These are phyloP conservation scores for Drosophila grimshawi DNA, from an alignment of 1,140 invertebrate genomes.

Conservation along the genomic window DNA sequence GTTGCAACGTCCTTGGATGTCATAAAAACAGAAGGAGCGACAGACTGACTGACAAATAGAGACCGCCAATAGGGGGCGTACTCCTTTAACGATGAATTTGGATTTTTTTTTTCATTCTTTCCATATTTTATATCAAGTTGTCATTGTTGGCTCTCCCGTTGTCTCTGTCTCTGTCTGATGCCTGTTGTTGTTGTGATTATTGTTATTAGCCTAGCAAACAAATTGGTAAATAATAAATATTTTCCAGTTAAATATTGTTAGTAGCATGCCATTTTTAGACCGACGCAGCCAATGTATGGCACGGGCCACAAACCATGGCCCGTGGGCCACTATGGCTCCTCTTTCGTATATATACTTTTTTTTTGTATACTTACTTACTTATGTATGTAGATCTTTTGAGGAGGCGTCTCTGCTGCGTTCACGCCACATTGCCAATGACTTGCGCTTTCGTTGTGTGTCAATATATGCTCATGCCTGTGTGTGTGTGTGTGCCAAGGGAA, in stretches of 20 bases:
- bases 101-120: constrained; percentile 40
- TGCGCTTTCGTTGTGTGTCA: constrained; percentile 77
- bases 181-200: constrained; percentile 77
- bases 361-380: constrained; percentile 43
- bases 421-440: constrained; percentile 78
- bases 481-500: constrained; percentile 72
- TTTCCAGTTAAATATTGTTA: constrained; percentile 84
- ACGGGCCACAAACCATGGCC: constrained; percentile 46
- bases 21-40: constrained; percentile 11
- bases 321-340: constrained; percentile 33
- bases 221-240: constrained; percentile 84
- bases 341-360: constrained; percentile 34
- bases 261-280: constrained; percentile 76
- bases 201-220: constrained; percentile 84
- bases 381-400: constrained; percentile 75
- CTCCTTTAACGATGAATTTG: constrained; percentile 63
- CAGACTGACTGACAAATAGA: constrained; percentile 5
- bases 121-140: constrained; percentile 48
- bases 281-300: constrained; percentile 55
- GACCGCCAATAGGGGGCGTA: constrained; percentile 29
- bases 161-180: constrained; percentile 27
- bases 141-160: constrained; percentile 25
- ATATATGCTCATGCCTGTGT: constrained; percentile 45
- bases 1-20: constrained; percentile 73
- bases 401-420: constrained; percentile 47